phyloP scores from a whole-genome alignment of 2,888 invertebrate genomes.

The Odontocerum albicorne region DNA sequence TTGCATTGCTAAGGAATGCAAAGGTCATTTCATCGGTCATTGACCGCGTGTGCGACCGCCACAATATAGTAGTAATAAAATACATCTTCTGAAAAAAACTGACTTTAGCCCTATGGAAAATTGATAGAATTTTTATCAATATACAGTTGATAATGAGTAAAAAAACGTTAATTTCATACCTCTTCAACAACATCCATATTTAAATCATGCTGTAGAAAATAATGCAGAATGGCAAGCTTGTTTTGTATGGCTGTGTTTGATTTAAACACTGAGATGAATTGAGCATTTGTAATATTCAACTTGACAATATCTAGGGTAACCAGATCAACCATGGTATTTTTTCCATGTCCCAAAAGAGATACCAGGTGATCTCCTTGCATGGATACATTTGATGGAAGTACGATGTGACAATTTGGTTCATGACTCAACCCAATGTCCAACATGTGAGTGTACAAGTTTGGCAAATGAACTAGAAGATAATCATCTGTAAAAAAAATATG shows the following conservation, averaged over 20 bases:
- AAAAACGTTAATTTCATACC: too few relatives aligned
- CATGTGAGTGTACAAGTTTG: constrained; percentile 81
- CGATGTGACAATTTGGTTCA: constrained; percentile 81
- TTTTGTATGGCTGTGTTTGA: constrained; percentile 68
- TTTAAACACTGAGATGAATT: constrained; percentile 69
- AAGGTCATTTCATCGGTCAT: too few relatives aligned
- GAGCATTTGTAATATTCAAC: constrained; percentile 64
- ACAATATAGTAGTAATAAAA: too few relatives aligned
- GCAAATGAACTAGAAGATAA: constrained; percentile 80
- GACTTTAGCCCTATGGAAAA: too few relatives aligned
- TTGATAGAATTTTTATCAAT: too few relatives aligned
- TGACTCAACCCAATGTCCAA: constrained; percentile 82
- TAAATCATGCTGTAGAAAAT: constrained; percentile 75
- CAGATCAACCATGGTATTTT: constrained; percentile 63
- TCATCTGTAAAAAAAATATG: constrained; percentile 59
- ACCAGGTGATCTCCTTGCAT: constrained; percentile 66
- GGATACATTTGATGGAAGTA: constrained; percentile 64
- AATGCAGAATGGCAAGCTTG: constrained; percentile 79
- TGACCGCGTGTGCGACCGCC: too few relatives aligned
- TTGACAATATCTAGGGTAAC: constrained; percentile 74
- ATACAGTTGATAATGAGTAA: too few relatives aligned
- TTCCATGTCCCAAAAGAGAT: constrained; percentile 61
- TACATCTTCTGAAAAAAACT: too few relatives aligned
- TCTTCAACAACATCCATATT: constrained; percentile 76
- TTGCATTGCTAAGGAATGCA: too few relatives aligned